phyloP scores from a whole-genome alignment of 2,888 invertebrate genomes.

The Polietes domitor region DNA sequence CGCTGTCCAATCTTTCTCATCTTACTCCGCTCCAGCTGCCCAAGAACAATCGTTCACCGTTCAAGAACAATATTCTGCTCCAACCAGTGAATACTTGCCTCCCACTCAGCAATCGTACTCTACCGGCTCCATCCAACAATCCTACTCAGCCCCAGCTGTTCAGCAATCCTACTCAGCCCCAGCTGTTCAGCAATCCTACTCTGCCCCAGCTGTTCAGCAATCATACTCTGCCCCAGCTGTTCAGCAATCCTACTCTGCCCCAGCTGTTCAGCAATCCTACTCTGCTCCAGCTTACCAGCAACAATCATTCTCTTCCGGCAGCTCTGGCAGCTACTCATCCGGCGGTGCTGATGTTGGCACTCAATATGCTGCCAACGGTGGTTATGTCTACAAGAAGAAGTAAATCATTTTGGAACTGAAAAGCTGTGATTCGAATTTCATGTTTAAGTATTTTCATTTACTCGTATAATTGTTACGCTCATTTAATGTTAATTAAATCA shows the following conservation, averaged over 20 bases:
- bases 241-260: too few relatives aligned
- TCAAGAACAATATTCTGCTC: slow-evolving; percentile 18
- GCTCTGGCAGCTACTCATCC: slow-evolving; percentile 43
- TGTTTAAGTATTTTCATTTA: slow-evolving; percentile 51
- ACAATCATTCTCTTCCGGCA: slow-evolving; percentile 31
- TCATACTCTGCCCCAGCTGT: slow-evolving; percentile 21
- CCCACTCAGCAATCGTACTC: background rate
- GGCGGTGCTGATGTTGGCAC: slow-evolving; percentile 72
- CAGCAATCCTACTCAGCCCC: slow-evolving; percentile 14
- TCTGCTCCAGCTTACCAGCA: slow-evolving; percentile 31
- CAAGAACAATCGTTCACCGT: background rate
- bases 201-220: slow-evolving; percentile 62
- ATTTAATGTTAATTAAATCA: slow-evolving; percentile 20
- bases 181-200: slow-evolving; percentile 26
- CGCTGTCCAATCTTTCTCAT: slow-evolving; percentile 36
- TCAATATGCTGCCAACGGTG: slow-evolving; percentile 78
- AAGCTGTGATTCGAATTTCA: slow-evolving; percentile 51
- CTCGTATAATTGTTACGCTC: slow-evolving; percentile 24
- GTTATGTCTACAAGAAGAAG: slow-evolving; percentile 77
- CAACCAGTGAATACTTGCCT: slow-evolving; percentile 21
- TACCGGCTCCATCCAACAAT: slow-evolving; percentile 52
- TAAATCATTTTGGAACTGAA: slow-evolving; percentile 64
- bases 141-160: slow-evolving; percentile 61
- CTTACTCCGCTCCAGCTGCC: background rate
- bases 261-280: slow-evolving; percentile 31